Percentiles rank a stretch among this genome's conserved stretches.
Conservation (phyloP, 1,140 invertebrate genomes). For the Apis laboriosa region DNA sequence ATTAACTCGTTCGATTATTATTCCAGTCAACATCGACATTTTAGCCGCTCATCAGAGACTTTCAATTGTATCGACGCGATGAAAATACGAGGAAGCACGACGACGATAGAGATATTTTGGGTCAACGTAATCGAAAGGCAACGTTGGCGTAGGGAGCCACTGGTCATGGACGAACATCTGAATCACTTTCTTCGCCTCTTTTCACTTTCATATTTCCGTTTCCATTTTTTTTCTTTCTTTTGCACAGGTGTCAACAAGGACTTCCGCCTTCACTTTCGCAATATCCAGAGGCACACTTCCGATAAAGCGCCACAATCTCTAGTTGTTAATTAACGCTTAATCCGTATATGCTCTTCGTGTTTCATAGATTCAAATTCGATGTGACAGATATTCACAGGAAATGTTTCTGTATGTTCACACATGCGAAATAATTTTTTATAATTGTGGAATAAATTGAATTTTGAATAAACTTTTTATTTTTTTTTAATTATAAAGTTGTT, state of each 20-base stretch:
- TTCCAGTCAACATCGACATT: neutral
- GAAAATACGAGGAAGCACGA: slow-evolving; percentile 45
- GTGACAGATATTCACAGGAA: neutral
- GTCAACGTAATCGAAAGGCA: slow-evolving; percentile 60
- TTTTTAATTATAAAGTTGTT: too few relatives aligned
- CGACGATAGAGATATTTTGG: slow-evolving; percentile 52
- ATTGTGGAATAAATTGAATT: too few relatives aligned
- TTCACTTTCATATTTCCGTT: slow-evolving; percentile 73
- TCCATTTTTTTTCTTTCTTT: slow-evolving; percentile 49
- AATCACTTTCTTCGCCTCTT: slow-evolving; percentile 73
- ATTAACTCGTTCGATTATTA: neutral
- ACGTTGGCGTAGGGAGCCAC: slow-evolving; percentile 57
- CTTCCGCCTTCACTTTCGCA: slow-evolving; percentile 33
- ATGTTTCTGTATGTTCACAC: too few relatives aligned
- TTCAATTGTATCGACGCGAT: slow-evolving; percentile 18
- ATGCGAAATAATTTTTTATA: too few relatives aligned
- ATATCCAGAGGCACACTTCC: neutral
- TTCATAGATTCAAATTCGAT: neutral
- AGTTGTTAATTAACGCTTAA: neutral
- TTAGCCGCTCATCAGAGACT: neutral
- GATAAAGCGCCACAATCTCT: neutral
- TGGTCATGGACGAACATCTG: slow-evolving; percentile 55
- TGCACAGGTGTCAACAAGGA: slow-evolving; percentile 34
- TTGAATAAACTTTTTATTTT: too few relatives aligned
- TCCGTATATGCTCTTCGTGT: too few relatives aligned